These are phyloP conservation scores for Astyanax mexicanus DNA, from an alignment of 2,797 vertebrate species.

Conservation along the genomic window DNA sequence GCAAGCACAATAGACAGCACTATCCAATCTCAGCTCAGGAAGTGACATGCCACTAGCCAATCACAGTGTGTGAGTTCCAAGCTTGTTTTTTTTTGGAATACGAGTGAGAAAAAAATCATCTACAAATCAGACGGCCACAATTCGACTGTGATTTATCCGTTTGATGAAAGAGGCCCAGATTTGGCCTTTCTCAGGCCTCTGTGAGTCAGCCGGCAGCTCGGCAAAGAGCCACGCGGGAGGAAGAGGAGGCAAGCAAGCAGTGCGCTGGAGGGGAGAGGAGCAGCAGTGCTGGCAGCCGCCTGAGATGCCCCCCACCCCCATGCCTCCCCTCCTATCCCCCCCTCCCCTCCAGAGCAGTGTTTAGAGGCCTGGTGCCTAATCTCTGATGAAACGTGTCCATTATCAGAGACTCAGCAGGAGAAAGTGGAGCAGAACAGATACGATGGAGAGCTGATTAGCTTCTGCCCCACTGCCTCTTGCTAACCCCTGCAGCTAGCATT, in stretches of 20 bases:
- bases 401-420: conserved; percentile 82
- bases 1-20: neutral
- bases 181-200: conserved; percentile 41
- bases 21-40: neutral
- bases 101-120: neutral
- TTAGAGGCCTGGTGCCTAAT: conserved; percentile 76
- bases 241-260: conserved; percentile 22
- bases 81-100: neutral
- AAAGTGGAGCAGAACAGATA: conserved; percentile 87
- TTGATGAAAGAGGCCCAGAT: conserved; percentile 4
- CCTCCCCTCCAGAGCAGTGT: conserved; percentile 25
- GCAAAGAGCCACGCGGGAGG: conserved; percentile 50
- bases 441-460: conserved; percentile 89
- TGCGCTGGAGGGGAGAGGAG: conserved; percentile 9
- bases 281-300: conserved; percentile 43
- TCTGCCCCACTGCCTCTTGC: conserved; percentile 84
- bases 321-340: neutral
- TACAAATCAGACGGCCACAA: conserved; percentile 2
- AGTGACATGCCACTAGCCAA: neutral
- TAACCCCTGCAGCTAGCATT: conserved; percentile 54
- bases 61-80: neutral
- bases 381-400: conserved; percentile 85
- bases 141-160: conserved; percentile 25
- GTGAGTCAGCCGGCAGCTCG: conserved; percentile 53
- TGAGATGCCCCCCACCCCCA: conserved; percentile 25